These are phyloP conservation scores for Polydrusus cervinus DNA, from an alignment of 2,888 invertebrate genomes.

Conservation along the genomic window DNA sequence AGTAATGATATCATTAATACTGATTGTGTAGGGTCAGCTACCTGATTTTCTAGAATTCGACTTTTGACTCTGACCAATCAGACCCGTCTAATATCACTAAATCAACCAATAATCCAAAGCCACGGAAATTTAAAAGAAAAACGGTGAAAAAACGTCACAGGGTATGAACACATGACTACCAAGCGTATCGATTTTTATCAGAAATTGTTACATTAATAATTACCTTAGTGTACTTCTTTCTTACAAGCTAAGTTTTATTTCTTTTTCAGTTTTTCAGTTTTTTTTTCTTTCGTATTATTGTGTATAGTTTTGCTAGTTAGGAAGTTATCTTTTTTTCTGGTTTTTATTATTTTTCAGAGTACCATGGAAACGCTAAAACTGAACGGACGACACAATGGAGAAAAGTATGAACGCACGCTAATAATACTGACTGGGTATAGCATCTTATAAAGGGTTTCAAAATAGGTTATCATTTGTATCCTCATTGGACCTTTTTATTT, in stretches of 20 bases:
- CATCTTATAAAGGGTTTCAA: not conserved
- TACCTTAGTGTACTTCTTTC: conserved; percentile 8
- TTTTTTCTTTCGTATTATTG: conserved; percentile 21
- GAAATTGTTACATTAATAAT: conserved; percentile 33
- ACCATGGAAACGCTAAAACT: conserved; percentile 20
- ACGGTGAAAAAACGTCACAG: conserved; percentile 27
- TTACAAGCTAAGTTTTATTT: conserved; percentile 24
- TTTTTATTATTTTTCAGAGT: conserved; percentile 13
- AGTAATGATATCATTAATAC: no score
- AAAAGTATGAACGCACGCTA: not conserved
- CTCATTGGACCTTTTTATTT: no score
- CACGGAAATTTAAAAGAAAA: conserved; percentile 19
- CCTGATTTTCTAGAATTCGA: conserved; percentile 3
- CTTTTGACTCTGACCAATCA: conserved; percentile 24
- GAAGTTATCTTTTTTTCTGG: conserved; percentile 15
- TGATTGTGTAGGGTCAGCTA: no score
- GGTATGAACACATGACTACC: conserved; percentile 50
- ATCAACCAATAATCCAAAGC: conserved; percentile 25
- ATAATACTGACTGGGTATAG: conserved; percentile 9
- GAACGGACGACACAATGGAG: conserved; percentile 10
- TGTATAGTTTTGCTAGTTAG: conserved; percentile 11
- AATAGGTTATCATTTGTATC: no score
- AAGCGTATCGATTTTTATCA: conserved; percentile 45
- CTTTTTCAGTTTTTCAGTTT: conserved; percentile 7
- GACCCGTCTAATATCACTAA: conserved; percentile 46